A percentile compares a stretch with the other conserved stretches of the same genome.
These are phyloP conservation scores for Eulemur rubriventer DNA, from an alignment of 2,797 vertebrate species.

Conservation along the genomic window DNA sequence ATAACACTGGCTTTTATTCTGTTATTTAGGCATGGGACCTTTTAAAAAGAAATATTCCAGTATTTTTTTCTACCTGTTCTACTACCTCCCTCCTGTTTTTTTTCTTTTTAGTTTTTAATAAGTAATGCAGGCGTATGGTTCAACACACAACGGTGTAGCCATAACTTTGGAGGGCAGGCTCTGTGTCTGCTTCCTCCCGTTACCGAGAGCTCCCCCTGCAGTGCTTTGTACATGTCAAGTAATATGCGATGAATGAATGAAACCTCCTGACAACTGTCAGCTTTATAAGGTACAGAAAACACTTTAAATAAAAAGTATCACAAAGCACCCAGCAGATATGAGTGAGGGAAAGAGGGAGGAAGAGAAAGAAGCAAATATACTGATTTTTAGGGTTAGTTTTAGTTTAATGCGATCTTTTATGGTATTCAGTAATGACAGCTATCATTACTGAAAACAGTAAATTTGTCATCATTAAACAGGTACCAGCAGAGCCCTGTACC, in stretches of 20 bases:
- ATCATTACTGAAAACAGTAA: background rate
- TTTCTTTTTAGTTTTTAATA: background rate
- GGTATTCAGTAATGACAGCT: background rate
- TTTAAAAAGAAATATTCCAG: background rate
- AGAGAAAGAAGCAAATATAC: background rate
- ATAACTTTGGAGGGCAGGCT: background rate
- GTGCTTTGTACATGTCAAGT: background rate
- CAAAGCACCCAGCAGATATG: background rate
- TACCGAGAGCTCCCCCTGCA: background rate
- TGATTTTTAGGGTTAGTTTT: background rate
- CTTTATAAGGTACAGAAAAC: background rate
- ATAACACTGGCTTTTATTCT: background rate
- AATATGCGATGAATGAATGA: background rate
- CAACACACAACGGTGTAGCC: background rate
- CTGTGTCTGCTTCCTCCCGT: background rate
- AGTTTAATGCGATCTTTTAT: background rate
- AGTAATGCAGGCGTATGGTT: background rate
- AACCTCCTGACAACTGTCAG: background rate
- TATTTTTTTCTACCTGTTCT: slow-evolving; percentile 4
- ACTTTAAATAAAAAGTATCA: background rate
- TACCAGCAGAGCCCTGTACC: background rate
- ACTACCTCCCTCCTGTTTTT: background rate
- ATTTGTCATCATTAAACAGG: background rate
- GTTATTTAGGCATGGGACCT: background rate
- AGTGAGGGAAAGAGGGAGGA: background rate